These are phyloP conservation scores for Aphrocallistes beatrix DNA, from an alignment of 37 sponge, comb jelly and placozoan genomes.

Conservation along the genomic window DNA sequence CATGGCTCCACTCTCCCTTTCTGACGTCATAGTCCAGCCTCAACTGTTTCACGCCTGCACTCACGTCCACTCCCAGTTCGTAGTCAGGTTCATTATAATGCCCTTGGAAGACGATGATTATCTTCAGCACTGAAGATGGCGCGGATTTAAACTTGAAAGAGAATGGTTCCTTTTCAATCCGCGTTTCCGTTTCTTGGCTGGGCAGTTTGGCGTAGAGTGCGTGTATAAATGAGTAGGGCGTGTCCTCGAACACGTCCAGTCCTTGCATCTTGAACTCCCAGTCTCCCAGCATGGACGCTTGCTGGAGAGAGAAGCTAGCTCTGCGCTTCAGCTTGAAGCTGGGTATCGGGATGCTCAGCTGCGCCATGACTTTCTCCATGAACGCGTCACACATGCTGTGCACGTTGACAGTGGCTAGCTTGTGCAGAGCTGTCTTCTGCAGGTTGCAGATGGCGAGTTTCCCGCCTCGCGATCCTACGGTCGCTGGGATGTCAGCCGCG, in stretches of 20 bases:
- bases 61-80: background rate
- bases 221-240: background rate
- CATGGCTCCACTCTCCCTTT: background rate
- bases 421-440: constrained; percentile 52
- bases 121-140: background rate
- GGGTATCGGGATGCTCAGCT: background rate
- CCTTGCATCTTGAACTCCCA: background rate
- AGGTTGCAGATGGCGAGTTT: constrained; percentile 26
- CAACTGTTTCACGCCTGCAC: background rate
- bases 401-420: constrained; percentile 26
- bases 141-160: background rate
- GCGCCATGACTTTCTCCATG: too few species aligned
- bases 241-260: background rate
- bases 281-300: background rate
- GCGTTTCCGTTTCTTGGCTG: background rate
- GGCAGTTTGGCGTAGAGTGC: background rate
- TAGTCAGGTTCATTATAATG: constrained; percentile 13
- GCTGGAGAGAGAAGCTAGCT: background rate
- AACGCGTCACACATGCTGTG: constrained; percentile 63
- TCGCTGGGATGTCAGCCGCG: constrained; percentile 46
- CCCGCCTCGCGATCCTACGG: background rate
- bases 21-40: constrained; percentile 18
- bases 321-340: background rate
- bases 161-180: background rate
- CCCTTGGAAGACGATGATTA: background rate